These are phyloP conservation scores for Promerops cafer DNA, from an alignment of 2,113 vertebrate genomes.

Conservation along the genomic window DNA sequence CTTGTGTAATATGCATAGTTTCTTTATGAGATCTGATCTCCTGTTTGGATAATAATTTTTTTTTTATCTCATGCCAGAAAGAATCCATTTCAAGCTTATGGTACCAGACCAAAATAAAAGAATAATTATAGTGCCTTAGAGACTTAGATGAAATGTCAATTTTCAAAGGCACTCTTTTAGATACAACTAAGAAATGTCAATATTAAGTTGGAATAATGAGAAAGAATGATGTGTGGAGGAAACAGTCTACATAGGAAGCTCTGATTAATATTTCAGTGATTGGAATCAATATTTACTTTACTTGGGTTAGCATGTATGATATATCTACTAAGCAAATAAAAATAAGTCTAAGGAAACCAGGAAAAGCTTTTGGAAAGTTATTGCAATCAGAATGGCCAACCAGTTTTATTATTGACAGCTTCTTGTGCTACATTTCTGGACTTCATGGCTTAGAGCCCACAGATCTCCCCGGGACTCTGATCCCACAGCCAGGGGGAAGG, in stretches of 20 bases:
- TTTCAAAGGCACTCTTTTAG: background rate
- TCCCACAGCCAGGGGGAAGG: background rate
- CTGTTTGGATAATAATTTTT: background rate
- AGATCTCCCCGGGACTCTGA: fast-evolving
- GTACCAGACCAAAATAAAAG: background rate
- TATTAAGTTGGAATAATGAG: background rate
- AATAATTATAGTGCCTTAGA: background rate
- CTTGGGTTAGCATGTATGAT: background rate
- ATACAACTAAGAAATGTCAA: background rate
- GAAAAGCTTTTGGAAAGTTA: background rate
- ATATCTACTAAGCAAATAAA: background rate
- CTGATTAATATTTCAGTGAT: background rate
- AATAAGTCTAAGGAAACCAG: background rate
- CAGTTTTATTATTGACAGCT: background rate
- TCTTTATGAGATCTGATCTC: constrained; percentile 47
- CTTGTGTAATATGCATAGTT: constrained; percentile 55
- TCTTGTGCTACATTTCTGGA: background rate
- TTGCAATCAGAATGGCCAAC: background rate
- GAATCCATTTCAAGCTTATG: background rate
- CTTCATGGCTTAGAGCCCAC: background rate
- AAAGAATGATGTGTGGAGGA: background rate
- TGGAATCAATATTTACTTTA: constrained; percentile 7
- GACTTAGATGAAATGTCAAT: background rate
- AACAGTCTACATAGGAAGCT: background rate
- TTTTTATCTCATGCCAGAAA: constrained; percentile 12